Evolutionary conservation across 2,113 vertebrate genomes (phyloP).

Genomic region (Butorides virescens): DNA sequence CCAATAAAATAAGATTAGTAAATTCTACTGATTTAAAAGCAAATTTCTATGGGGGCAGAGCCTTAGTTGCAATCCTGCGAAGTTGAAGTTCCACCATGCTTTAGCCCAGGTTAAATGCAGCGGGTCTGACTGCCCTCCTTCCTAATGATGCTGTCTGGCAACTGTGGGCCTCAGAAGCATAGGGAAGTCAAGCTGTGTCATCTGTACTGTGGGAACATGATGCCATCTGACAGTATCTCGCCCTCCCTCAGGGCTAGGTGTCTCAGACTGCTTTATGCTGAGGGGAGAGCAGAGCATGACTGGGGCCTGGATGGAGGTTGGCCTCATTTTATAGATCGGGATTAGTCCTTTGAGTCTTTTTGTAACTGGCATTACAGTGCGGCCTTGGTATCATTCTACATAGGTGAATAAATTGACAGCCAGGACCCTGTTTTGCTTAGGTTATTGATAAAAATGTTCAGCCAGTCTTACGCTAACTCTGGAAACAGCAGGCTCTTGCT

Average conservation of each 20-base stretch:
- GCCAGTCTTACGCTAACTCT: neutral
- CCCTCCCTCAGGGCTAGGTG: neutral
- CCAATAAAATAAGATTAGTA: neutral
- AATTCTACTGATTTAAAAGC: neutral
- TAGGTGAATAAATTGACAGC: neutral
- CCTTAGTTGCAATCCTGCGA: neutral
- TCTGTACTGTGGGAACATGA: neutral
- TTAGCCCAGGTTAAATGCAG: neutral
- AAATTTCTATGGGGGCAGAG: neutral
- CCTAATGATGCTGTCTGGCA: neutral
- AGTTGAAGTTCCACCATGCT: neutral
- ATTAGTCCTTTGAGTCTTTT: neutral
- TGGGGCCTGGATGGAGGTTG: neutral
- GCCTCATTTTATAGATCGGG: rapidly evolving
- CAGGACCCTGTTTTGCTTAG: neutral
- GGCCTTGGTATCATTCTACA: neutral
- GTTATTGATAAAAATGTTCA: neutral
- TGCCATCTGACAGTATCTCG: neutral
- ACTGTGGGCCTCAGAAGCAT: neutral
- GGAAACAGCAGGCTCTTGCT: neutral
- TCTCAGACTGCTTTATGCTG: neutral
- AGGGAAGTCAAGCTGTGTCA: neutral
- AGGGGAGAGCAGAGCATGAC: neutral
- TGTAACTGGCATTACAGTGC: neutral
- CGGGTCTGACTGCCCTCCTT: neutral